A percentile compares a stretch with the other conserved stretches of the same genome.
Evolutionary conservation across 2,888 invertebrate species (phyloP).

Genomic region (Keiferia lycopersicella): DNA sequence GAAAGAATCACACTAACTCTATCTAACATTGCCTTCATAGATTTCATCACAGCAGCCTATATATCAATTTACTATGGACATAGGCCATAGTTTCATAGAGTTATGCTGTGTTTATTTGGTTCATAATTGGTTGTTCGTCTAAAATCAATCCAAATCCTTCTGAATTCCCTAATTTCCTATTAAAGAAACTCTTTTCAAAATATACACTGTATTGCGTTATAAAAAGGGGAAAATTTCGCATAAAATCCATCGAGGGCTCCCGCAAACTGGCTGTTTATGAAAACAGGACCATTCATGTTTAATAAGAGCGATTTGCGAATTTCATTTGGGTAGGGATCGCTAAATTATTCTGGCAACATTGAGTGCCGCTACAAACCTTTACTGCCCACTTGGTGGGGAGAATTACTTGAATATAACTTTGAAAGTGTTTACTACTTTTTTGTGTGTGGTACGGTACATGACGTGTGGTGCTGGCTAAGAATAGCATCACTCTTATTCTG

Average conservation of each 20-base stretch:
- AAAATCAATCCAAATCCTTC: too few species aligned
- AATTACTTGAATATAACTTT: not conserved
- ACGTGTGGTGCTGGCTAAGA: too few species aligned
- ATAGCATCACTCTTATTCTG: too few species aligned
- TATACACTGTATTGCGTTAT: conserved; percentile 1
- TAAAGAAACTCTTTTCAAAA: not conserved
- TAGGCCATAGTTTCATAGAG: too few species aligned
- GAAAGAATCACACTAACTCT: too few species aligned
- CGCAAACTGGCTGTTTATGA: conserved; percentile 19
- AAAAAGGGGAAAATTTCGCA: conserved; percentile 18
- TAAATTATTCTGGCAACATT: conserved; percentile 16
- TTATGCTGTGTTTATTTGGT: too few species aligned
- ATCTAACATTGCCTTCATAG: too few species aligned
- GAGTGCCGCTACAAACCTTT: conserved; percentile 11
- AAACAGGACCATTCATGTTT: conserved; percentile 23
- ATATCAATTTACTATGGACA: too few species aligned
- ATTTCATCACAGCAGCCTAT: too few species aligned
- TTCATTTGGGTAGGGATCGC: conserved; percentile 18
- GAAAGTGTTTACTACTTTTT: not conserved
- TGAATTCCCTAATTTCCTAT: too few species aligned
- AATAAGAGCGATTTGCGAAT: conserved; percentile 24
- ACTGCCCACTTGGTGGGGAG: not conserved
- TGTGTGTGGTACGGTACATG: too few species aligned
- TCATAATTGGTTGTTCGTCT: too few species aligned
- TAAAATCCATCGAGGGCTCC: conserved; percentile 17